phyloP scores from a whole-genome alignment of 92 coral and sea anemone genomes.

The Phymanthus crucifer region DNA sequence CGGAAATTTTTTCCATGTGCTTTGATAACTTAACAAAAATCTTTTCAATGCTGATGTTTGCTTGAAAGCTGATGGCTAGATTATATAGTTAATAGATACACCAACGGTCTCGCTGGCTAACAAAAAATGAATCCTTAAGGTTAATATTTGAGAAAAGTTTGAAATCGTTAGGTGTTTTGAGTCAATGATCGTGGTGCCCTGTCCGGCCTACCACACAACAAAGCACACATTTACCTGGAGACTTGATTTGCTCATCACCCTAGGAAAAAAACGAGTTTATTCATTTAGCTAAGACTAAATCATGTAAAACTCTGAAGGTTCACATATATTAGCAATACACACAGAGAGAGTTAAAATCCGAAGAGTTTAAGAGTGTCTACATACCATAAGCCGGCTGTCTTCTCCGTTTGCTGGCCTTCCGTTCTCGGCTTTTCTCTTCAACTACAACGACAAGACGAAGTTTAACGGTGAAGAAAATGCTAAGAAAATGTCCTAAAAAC shows the following conservation, averaged over 20 bases:
- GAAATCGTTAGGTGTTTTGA: not conserved
- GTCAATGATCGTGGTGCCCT: not conserved
- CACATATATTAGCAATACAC: not conserved
- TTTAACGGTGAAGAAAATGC: constrained; percentile 19
- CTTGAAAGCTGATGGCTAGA: not conserved
- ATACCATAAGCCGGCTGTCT: constrained; percentile 55
- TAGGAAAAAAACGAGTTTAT: not conserved
- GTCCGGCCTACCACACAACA: constrained; percentile 23
- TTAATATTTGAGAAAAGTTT: constrained; percentile 9
- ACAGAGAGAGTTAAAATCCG: not conserved
- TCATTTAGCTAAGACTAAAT: not conserved
- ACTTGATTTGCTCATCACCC: constrained; percentile 24
- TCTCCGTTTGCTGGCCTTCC: constrained; percentile 44
- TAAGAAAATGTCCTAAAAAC: constrained; percentile 8
- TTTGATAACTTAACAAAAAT: constrained; percentile 2
- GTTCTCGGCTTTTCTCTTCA: constrained; percentile 67
- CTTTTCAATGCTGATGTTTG: not conserved
- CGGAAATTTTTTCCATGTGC: constrained; percentile 15
- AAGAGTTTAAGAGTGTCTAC: constrained; percentile 17
- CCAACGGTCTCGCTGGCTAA: not conserved
- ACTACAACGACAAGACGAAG: constrained; percentile 35
- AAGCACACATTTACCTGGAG: constrained; percentile 35
- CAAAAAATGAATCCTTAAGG: not conserved
- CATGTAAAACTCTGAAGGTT: not conserved
- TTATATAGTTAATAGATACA: not conserved